A percentile compares a stretch with the other conserved stretches of the same genome.
Conservation (phyloP, 2,797 vertebrate genomes). For the Sebastiscus tertius region DNA sequence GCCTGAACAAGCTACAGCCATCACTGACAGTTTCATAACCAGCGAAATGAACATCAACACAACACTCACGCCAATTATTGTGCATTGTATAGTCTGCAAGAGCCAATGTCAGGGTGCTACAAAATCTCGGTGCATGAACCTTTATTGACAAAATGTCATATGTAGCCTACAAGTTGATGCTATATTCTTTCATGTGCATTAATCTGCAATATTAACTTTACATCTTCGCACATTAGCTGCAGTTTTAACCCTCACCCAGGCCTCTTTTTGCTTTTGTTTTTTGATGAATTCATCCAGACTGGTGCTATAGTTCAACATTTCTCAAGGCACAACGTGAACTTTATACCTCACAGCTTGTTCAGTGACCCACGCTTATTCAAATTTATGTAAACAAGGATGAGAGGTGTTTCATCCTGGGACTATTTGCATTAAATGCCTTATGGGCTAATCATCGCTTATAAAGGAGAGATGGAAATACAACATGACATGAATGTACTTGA, state of each 20-base stretch:
- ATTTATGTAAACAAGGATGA: conserved; percentile 51
- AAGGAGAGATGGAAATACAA: neutral
- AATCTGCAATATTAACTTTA: neutral
- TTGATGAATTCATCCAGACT: conserved; percentile 37
- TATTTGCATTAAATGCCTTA: conserved; percentile 24
- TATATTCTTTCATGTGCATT: neutral
- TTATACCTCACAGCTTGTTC: conserved; percentile 34
- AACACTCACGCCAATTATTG: neutral
- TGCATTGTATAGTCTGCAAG: neutral
- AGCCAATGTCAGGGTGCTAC: neutral
- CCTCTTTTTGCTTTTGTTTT: neutral
- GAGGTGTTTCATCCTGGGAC: neutral
- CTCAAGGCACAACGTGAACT: conserved; percentile 50
- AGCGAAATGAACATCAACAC: neutral
- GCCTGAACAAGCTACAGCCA: conserved; percentile 6
- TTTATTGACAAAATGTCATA: neutral
- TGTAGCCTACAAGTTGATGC: neutral
- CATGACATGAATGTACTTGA: neutral
- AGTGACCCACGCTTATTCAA: conserved; percentile 52
- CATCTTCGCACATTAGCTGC: neutral
- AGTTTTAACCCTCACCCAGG: neutral
- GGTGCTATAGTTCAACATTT: conserved; percentile 26
- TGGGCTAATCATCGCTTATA: neutral
- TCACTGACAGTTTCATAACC: conserved; percentile 1
- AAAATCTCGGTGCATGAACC: neutral